Evolutionary conservation across 2,888 invertebrate genomes (phyloP).

Genomic region (Eilema griseolum): DNA sequence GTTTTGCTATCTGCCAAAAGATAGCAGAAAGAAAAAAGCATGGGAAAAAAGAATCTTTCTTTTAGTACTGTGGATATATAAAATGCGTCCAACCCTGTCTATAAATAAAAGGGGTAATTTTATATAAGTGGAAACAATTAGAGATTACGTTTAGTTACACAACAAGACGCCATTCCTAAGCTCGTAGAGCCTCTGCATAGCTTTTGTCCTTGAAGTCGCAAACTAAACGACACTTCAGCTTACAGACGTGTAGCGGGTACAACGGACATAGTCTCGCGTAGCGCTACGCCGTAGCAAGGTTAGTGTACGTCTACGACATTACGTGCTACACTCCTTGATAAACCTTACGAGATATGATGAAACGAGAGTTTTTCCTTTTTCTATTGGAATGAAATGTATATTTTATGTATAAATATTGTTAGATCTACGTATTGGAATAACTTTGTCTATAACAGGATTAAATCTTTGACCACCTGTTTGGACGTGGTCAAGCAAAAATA

Average conservation of each 20-base stretch:
- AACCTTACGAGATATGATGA: background rate
- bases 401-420: background rate
- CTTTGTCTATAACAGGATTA: too few species aligned
- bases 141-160: slow-evolving; percentile 16
- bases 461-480: too few species aligned
- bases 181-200: slow-evolving; percentile 23
- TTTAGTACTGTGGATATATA: too few species aligned
- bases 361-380: background rate
- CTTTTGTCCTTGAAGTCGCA: slow-evolving; percentile 42
- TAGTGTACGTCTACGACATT: slow-evolving; percentile 33
- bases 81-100: background rate
- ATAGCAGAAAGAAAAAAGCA: background rate
- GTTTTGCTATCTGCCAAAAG: background rate
- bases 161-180: slow-evolving; percentile 24
- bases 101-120: background rate
- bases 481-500: too few species aligned
- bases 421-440: background rate
- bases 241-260: slow-evolving; percentile 38
- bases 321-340: slow-evolving; percentile 9
- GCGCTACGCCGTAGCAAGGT: slow-evolving; percentile 43
- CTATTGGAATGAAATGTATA: background rate
- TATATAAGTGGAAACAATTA: slow-evolving; percentile 2
- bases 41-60: background rate
- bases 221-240: slow-evolving; percentile 36
- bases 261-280: slow-evolving; percentile 31